phyloP scores from a whole-genome alignment of 53 echinoderm and acorn worm species.

The Luidia sarsii region DNA sequence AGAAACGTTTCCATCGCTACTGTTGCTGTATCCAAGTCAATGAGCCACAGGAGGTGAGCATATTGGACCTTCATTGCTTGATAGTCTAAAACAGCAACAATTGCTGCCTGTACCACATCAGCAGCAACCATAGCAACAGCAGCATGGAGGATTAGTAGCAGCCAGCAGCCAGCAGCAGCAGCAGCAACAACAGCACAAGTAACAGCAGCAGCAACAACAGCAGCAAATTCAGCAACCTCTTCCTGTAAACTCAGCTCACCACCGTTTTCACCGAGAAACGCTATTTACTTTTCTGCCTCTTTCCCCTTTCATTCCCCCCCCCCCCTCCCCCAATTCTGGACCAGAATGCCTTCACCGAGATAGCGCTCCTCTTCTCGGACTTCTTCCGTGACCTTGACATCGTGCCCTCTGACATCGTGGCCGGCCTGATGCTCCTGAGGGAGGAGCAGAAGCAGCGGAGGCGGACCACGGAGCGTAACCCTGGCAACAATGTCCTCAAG shows the following conservation, averaged over 20 bases:
- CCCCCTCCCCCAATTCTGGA: too few relatives aligned
- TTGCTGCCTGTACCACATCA: too few relatives aligned
- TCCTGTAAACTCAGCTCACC: too few relatives aligned
- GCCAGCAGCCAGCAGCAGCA: too few relatives aligned
- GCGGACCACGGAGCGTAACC: conserved; percentile 74
- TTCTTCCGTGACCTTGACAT: conserved; percentile 96
- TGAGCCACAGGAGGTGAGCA: conserved; percentile 81
- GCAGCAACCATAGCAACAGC: too few relatives aligned
- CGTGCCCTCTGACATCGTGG: conserved; percentile 90
- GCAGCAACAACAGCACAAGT: too few relatives aligned
- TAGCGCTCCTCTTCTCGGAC: conserved; percentile 84
- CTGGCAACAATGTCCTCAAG: conserved; percentile 76
- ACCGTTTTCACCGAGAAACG: not conserved
- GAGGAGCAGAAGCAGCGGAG: conserved; percentile 92
- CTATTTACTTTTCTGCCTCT: not conserved
- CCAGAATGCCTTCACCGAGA: conserved; percentile 95
- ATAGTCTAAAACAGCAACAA: too few relatives aligned
- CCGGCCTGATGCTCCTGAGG: conserved; percentile 88
- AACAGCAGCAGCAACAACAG: too few relatives aligned
- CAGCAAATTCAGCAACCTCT: too few relatives aligned
- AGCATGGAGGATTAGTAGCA: too few relatives aligned
- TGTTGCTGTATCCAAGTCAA: conserved; percentile 77
- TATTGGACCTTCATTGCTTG: too few relatives aligned
- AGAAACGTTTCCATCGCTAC: conserved; percentile 73
- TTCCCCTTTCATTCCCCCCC: not conserved